These are phyloP conservation scores for Nothobranchius furzeri DNA, from an alignment of 2,113 vertebrate genomes.

Conservation along the genomic window DNA sequence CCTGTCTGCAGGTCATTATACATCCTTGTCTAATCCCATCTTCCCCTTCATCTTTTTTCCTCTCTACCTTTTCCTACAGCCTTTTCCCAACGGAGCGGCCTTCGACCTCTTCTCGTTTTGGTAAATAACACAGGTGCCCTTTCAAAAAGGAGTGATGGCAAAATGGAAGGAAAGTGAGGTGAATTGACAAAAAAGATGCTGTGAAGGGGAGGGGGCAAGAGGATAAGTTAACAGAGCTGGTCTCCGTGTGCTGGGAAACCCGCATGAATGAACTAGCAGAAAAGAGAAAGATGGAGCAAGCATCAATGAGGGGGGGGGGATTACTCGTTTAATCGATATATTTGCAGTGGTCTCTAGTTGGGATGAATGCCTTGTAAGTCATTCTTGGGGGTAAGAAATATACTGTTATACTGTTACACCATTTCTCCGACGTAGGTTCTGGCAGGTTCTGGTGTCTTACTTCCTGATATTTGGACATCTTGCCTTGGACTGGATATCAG, in stretches of 20 bases:
- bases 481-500: no score
- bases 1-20: slow-evolving; percentile 50
- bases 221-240: slow-evolving; percentile 7
- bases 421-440: no score
- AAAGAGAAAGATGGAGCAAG: slow-evolving; percentile 17
- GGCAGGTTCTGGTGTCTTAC: no score
- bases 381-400: no score
- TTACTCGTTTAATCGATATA: no score
- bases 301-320: neutral
- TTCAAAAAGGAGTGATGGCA: slow-evolving; percentile 37
- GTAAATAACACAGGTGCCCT: slow-evolving; percentile 47
- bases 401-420: no score
- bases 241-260: slow-evolving; percentile 23
- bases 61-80: slow-evolving; percentile 23
- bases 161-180: slow-evolving; percentile 19
- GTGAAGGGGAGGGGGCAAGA: slow-evolving; percentile 11
- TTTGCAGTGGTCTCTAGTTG: no score
- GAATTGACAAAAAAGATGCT: neutral
- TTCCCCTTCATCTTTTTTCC: slow-evolving; percentile 25
- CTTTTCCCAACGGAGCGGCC: slow-evolving; percentile 11
- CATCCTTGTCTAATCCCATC: slow-evolving; percentile 43
- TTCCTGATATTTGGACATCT: no score
- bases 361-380: no score
- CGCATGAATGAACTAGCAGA: slow-evolving; percentile 28
- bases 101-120: slow-evolving; percentile 44